Conservation (phyloP, 2,113 vertebrate genomes). For the Lipophrys pholis region DNA sequence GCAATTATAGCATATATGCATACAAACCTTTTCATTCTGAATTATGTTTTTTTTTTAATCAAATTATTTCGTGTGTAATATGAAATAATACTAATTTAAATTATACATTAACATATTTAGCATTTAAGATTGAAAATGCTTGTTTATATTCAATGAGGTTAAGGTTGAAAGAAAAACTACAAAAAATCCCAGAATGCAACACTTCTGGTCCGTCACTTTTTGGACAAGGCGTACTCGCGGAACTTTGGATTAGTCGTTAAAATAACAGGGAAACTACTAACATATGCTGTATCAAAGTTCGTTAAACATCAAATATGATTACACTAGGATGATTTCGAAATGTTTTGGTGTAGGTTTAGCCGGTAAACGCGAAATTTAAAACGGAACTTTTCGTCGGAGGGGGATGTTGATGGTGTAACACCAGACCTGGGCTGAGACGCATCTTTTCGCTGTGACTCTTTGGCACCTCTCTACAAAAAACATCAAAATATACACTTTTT, state of each 20-base stretch:
- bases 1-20: no score
- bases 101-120: neutral
- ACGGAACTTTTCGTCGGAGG: neutral
- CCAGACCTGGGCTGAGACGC: neutral
- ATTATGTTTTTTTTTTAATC: no score
- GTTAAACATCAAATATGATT: no score
- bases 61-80: no score
- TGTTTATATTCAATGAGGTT: neutral
- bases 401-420: constrained; percentile 72
- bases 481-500: neutral
- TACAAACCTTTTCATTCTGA: no score
- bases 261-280: rapidly evolving
- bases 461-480: neutral
- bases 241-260: neutral
- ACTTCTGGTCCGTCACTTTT: neutral
- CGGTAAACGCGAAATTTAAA: neutral
- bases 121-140: neutral
- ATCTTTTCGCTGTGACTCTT: neutral
- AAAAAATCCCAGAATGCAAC: constrained; percentile 56
- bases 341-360: neutral
- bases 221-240: neutral
- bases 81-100: no score
- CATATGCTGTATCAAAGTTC: rapidly evolving
- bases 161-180: constrained; percentile 34
- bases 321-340: neutral